Evolutionary conservation across 2,113 vertebrate genomes (phyloP), one percentile per base, ranked within the genome.

Genomic region (Vidua macroura): DNA sequence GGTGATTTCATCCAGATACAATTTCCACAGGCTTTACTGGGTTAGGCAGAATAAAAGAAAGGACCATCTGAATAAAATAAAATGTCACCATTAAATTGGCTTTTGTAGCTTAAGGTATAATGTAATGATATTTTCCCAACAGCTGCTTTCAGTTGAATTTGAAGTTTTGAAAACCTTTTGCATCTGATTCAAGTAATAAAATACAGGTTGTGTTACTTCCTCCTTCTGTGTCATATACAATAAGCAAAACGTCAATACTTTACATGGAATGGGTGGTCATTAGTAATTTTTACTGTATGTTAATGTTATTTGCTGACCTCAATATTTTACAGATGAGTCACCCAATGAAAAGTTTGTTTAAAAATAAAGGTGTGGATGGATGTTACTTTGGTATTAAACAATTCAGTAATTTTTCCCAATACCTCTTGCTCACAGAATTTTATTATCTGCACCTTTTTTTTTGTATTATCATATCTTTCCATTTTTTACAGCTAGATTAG

Each of bases 51-150:
- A 98, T 95, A 98, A 98, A 97, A 97, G 96, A 95, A 83, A 25
- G 96, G 77, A 96, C 97, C 98, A 98, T 98, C 96, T 98, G 97
- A 98, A 97, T 96, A 97, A 98, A 98, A 98, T 98, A 98, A 98
- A 98, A 97, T 96, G 89, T 98, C 97, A 96, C 97, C 96, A 98
- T 98, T 98, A 98, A 98, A 98, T 95, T 97, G 96, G 94, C 77
- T 97, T 97, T 97, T 97, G 96, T 97, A 98, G 97, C 97, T 97
- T 98, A 98, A 97, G 96, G 97, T 98, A 97, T 81, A 97, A 92
- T 94, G 95, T 97, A 98, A 98, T 96, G 97, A 97, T 97, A 96
- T 98, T 97, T 97, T 96, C 78, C 88, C 88, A 98, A 96, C 98
- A 98, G 97, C 97, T 98, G 97, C 97, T 98, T 98, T 98, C 95